Conservation (phyloP, 2,113 vertebrate genomes). For the Elephantulus edwardii region DNA sequence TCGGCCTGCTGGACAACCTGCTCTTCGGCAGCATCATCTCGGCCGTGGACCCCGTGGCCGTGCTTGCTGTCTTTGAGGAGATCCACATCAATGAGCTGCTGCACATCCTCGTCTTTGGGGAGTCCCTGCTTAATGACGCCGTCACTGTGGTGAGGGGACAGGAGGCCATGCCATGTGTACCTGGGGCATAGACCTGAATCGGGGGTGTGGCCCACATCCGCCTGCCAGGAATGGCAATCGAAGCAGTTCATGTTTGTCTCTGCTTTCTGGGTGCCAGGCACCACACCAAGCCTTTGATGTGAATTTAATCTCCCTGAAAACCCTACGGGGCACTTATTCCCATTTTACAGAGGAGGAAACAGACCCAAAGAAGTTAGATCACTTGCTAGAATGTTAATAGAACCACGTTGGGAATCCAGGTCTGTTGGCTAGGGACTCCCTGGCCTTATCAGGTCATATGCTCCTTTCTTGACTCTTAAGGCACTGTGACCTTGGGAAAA, state of each 20-base stretch:
- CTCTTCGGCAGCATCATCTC: constrained; percentile 97
- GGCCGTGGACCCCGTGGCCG: constrained; percentile 96
- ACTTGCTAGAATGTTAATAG: background rate
- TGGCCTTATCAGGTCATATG: background rate
- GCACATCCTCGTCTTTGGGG: constrained; percentile 97
- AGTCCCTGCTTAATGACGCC: constrained; percentile 97
- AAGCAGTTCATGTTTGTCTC: background rate
- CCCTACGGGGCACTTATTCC: background rate
- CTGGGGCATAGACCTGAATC: background rate
- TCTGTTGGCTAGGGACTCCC: background rate
- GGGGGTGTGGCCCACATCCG: background rate
- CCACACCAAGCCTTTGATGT: background rate
- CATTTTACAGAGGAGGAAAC: background rate
- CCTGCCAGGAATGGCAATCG: background rate
- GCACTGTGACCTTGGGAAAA: background rate
- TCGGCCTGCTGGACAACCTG: constrained; percentile 92
- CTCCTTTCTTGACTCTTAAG: background rate
- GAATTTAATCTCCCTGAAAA: background rate
- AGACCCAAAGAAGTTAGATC: background rate
- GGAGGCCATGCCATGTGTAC: background rate
- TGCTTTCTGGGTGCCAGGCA: background rate
- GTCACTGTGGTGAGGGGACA: constrained; percentile 90
- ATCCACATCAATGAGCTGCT: constrained; percentile 99
- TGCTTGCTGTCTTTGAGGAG: constrained; percentile 98
- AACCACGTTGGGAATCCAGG: background rate